phyloP scores from a whole-genome alignment of 2,113 vertebrate genomes.

The Phaethon lepturus region DNA sequence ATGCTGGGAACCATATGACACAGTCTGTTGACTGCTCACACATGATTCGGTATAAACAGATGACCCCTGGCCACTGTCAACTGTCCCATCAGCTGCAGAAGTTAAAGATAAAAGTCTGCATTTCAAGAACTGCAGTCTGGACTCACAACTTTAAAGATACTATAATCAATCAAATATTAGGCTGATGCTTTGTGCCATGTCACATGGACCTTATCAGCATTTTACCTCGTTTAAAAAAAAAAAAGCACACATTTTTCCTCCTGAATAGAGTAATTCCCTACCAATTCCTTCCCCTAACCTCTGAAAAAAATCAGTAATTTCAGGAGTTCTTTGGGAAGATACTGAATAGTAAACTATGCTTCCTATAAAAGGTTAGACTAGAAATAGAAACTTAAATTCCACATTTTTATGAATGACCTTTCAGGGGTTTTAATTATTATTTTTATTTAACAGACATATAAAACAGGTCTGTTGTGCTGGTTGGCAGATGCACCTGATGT shows the following conservation, averaged over 20 bases:
- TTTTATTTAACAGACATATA: not conserved
- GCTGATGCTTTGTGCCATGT: not conserved
- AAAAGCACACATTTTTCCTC: not conserved
- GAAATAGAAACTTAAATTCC: not conserved
- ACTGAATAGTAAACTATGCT: not conserved
- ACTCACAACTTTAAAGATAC: not conserved
- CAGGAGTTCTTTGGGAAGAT: not conserved
- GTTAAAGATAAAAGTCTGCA: not conserved
- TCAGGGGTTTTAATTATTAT: not conserved
- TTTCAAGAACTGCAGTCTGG: not conserved
- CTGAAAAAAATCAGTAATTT: not conserved
- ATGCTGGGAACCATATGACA: conserved; percentile 88
- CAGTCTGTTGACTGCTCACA: conserved; percentile 84
- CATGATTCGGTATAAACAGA: conserved; percentile 88
- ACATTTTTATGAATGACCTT: not conserved
- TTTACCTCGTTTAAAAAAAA: not conserved
- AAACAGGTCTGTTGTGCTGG: not conserved
- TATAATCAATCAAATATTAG: not conserved
- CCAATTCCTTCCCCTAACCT: not conserved
- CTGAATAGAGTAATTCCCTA: not conserved
- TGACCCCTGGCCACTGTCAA: conserved; percentile 93
- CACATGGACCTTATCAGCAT: not conserved
- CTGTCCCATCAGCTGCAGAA: conserved; percentile 83
- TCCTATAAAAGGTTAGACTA: not conserved
- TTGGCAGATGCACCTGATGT: not conserved